phyloP scores from a whole-genome alignment of 1,140 invertebrate genomes.

The Oreohelix idahoensis region DNA sequence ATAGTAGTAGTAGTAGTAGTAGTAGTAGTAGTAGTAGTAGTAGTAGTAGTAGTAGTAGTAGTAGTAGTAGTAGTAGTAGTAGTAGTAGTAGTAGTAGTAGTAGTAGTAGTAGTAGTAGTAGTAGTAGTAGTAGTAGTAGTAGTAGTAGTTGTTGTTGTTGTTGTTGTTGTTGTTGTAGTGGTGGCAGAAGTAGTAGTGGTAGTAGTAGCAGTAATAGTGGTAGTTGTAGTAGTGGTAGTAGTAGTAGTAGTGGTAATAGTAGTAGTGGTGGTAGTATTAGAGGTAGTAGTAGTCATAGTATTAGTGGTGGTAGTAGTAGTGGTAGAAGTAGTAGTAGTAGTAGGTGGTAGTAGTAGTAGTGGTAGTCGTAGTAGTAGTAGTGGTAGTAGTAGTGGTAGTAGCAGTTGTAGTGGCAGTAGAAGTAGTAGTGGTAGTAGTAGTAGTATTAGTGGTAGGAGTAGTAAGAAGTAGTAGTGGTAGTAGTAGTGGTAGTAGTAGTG shows the following conservation, averaged over 20 bases:
- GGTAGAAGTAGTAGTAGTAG: too few species aligned
- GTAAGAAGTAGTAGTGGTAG: too few species aligned
- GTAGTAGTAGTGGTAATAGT: neutral
- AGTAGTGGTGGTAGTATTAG: too few species aligned
- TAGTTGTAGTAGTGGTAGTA: neutral
- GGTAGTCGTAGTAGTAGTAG: too few species aligned
- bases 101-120: neutral
- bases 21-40: slow-evolving; percentile 1
- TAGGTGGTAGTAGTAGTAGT: too few species aligned
- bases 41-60: neutral
- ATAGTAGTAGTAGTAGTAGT: neutral
- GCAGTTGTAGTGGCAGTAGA: too few species aligned
- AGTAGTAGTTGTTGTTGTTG: neutral
- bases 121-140: neutral
- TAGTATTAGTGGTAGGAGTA: too few species aligned
- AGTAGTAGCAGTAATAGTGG: neutral
- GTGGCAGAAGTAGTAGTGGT: neutral
- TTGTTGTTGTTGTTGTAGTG: neutral
- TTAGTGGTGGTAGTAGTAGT: too few species aligned
- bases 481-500: too few species aligned
- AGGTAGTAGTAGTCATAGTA: too few species aligned
- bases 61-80: too few species aligned
- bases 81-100: slow-evolving; percentile 12
- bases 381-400: neutral
- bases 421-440: too few species aligned